Conservation (phyloP, 92 coral and sea anemone genomes). For the Muricea muricata region DNA sequence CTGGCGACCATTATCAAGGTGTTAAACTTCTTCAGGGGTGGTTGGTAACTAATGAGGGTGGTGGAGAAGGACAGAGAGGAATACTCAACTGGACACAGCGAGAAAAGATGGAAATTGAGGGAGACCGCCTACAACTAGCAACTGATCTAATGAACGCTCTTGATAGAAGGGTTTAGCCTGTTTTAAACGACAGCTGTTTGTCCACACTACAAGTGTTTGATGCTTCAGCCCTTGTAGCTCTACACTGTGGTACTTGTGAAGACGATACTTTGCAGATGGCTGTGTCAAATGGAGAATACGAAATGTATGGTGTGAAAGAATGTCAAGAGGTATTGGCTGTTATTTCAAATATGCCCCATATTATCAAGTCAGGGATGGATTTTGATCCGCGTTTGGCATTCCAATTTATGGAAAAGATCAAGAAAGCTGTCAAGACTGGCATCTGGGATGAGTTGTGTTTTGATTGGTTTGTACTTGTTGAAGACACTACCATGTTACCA, state of each 20-base stretch:
- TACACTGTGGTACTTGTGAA: conserved; percentile 47
- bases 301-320: conserved; percentile 50
- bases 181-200: conserved; percentile 35
- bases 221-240: conserved; percentile 10
- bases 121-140: conserved; percentile 43
- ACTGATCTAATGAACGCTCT: conserved; percentile 33
- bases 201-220: conserved; percentile 29
- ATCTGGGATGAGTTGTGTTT: conserved; percentile 32
- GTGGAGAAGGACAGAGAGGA: conserved; percentile 41
- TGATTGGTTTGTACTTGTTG: conserved; percentile 16
- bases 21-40: conserved; percentile 40
- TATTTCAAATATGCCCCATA: conserved; percentile 52
- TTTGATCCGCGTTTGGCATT: conserved; percentile 52
- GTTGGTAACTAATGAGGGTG: conserved; percentile 51
- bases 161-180: conserved; percentile 27
- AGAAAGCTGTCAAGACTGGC: conserved; percentile 52
- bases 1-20: conserved; percentile 38
- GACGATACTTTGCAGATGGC: conserved; percentile 42
- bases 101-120: conserved; percentile 43
- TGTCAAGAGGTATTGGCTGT: conserved; percentile 42
- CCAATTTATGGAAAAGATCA: conserved; percentile 41
- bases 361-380: conserved; percentile 55
- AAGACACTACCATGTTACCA: conserved; percentile 23
- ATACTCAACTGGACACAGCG: conserved; percentile 47
- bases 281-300: conserved; percentile 43